Evolutionary conservation across 1,140 invertebrate genomes (phyloP).

Genomic region (Drosophila albomicans): DNA sequence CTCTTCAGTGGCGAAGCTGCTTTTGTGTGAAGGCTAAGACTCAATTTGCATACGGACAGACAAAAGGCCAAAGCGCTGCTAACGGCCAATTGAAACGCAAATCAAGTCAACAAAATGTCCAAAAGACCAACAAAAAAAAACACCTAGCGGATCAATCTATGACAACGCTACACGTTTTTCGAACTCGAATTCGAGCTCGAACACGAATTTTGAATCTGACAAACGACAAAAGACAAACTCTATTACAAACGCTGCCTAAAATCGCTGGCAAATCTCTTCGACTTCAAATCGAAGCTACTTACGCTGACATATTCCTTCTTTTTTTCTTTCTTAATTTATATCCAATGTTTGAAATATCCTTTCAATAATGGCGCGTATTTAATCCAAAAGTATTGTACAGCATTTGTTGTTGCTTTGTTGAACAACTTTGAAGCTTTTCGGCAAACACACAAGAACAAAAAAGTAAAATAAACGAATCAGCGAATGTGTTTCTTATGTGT

Average conservation of each 20-base stretch:
- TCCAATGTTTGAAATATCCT: too few species aligned
- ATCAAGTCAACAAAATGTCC: constrained; percentile 2
- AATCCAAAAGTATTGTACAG: neutral
- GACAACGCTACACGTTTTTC: constrained; percentile 17
- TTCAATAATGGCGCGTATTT: constrained; percentile 1
- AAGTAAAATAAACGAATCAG: neutral
- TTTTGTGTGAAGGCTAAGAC: constrained; percentile 20
- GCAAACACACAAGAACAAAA: constrained; percentile 6
- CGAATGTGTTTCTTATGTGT: constrained; percentile 3
- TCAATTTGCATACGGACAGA: constrained; percentile 59
- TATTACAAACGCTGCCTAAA: neutral
- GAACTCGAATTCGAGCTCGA: neutral
- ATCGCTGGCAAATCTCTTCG: constrained; percentile 3
- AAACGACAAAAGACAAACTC: neutral
- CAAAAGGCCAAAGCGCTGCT: constrained; percentile 42
- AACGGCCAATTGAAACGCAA: constrained; percentile 25
- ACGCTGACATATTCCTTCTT: constrained; percentile 41
- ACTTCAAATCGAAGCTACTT: constrained; percentile 21
- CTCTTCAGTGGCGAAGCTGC: neutral
- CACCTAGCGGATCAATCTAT: constrained; percentile 22
- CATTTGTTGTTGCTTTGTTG: too few species aligned
- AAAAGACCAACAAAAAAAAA: constrained; percentile 1
- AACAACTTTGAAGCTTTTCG: neutral
- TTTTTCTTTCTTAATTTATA: too few species aligned
- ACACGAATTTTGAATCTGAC: neutral